phyloP scores from a whole-genome alignment of 2,797 vertebrate species.

The Sciaenops ocellatus region DNA sequence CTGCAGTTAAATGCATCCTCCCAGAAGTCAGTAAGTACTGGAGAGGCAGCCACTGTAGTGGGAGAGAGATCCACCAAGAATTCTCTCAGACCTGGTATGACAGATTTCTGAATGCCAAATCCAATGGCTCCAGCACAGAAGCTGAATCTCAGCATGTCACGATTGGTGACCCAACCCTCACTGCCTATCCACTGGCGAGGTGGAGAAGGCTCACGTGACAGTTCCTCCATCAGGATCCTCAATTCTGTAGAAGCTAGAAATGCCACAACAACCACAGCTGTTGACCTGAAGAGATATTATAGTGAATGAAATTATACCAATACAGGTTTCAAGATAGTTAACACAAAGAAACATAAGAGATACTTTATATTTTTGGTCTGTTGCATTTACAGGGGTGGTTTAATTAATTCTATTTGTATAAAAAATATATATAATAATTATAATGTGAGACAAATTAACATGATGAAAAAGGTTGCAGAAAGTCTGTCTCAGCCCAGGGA shows the following conservation, averaged over 20 bases:
- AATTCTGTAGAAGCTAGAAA: slow-evolving; percentile 67
- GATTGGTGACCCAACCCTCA: slow-evolving; percentile 78
- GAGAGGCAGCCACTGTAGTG: slow-evolving; percentile 48
- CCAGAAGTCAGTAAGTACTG: slow-evolving; percentile 76
- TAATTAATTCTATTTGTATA: not conserved
- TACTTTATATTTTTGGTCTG: not conserved
- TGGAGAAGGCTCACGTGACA: slow-evolving; percentile 55
- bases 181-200: slow-evolving; percentile 80
- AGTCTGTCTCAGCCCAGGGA: not conserved
- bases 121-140: slow-evolving; percentile 75
- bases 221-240: slow-evolving; percentile 61
- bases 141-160: slow-evolving; percentile 58
- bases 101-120: slow-evolving; percentile 73
- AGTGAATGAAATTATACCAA: not conserved
- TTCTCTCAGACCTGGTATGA: slow-evolving; percentile 78
- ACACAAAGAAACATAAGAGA: not conserved
- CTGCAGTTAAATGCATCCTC: slow-evolving; percentile 74
- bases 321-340: not conserved
- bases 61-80: slow-evolving; percentile 73
- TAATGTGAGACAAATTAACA: not conserved
- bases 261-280: slow-evolving; percentile 72
- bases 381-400: not conserved
- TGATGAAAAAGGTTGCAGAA: not conserved
- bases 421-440: not conserved
- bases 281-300: slow-evolving; percentile 56